Evolutionary conservation across 2,888 invertebrate species (phyloP).

Genomic region (Orthosia cruda): DNA sequence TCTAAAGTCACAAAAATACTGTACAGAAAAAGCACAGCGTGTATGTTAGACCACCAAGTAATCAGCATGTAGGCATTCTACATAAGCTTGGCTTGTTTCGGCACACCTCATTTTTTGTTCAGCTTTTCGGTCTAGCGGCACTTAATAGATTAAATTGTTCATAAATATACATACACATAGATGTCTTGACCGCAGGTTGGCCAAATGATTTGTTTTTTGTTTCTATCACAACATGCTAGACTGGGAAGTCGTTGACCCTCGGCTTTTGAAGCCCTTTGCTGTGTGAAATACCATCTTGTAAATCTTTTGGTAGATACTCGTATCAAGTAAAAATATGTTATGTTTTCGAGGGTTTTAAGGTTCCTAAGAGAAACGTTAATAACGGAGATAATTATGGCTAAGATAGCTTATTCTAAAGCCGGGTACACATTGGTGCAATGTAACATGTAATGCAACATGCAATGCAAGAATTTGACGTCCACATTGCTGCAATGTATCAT

Average conservation of each 20-base stretch:
- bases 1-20: too few species aligned
- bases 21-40: background rate
- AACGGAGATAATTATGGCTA: background rate
- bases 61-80: slow-evolving; percentile 1
- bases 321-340: background rate
- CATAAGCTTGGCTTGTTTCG: slow-evolving; percentile 11
- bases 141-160: slow-evolving; percentile 52
- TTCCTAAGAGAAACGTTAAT: too few species aligned
- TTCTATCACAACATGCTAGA: slow-evolving; percentile 37
- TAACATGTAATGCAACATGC: too few species aligned
- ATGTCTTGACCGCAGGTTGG: slow-evolving; percentile 29
- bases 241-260: slow-evolving; percentile 39
- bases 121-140: slow-evolving; percentile 33
- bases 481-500: too few species aligned
- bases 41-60: slow-evolving; percentile 2
- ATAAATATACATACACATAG: slow-evolving; percentile 34
- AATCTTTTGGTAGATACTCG: background rate
- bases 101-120: slow-evolving; percentile 47
- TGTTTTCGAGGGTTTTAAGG: background rate
- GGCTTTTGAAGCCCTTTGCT: slow-evolving; percentile 1
- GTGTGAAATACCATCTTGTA: background rate
- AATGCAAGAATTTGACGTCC: too few species aligned
- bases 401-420: background rate
- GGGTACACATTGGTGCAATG: too few species aligned
- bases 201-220: slow-evolving; percentile 53